phyloP scores from a whole-genome alignment of 2,113 vertebrate species.

The Calcarius ornatus region DNA sequence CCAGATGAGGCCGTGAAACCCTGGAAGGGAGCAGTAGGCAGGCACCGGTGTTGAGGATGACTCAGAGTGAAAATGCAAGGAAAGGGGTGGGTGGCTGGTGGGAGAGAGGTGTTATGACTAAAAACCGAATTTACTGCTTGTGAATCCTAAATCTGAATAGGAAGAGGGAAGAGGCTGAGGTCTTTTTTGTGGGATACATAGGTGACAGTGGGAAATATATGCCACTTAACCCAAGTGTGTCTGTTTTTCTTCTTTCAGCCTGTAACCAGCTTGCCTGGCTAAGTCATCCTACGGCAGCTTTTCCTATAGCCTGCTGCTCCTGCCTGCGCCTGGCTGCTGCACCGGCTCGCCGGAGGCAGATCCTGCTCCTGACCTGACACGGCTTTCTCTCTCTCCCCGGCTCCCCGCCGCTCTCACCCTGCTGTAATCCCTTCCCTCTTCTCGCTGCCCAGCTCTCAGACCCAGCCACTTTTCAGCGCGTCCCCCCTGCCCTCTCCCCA shows the following conservation, averaged over 20 bases:
- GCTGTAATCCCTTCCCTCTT: neutral
- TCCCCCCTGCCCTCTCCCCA: neutral
- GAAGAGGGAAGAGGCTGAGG: constrained; percentile 30
- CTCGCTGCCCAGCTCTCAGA: neutral
- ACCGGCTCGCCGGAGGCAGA: neutral
- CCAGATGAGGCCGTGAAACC: constrained; percentile 43
- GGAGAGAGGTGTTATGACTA: constrained; percentile 64
- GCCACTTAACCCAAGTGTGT: neutral
- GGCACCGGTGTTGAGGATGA: constrained; percentile 44
- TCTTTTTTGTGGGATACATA: neutral
- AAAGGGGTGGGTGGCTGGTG: constrained; percentile 47
- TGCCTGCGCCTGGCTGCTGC: neutral
- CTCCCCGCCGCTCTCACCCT: neutral
- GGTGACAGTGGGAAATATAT: neutral
- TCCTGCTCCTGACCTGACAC: neutral
- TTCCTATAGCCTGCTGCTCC: neutral
- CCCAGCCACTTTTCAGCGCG: neutral
- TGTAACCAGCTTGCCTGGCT: neutral
- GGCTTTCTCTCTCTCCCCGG: neutral
- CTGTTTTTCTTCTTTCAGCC: neutral
- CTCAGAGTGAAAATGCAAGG: constrained; percentile 58
- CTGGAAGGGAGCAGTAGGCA: constrained; percentile 59
- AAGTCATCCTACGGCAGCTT: neutral
- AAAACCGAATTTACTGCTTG: constrained; percentile 47
- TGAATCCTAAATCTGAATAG: constrained; percentile 53